These are phyloP conservation scores for Xenopus laevis DNA, from an alignment of 2,113 vertebrate genomes.

Conservation along the genomic window DNA sequence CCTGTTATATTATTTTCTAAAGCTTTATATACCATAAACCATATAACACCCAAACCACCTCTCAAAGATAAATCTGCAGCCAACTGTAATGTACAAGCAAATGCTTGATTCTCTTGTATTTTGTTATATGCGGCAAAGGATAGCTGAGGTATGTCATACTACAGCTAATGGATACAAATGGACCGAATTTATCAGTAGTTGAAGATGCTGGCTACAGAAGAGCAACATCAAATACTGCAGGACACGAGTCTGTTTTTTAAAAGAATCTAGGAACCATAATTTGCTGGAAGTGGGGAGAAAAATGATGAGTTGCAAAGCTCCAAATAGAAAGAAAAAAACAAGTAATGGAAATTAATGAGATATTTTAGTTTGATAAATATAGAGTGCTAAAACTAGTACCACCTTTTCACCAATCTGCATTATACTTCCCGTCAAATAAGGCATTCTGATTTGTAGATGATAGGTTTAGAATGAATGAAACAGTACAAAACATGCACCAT, in stretches of 20 bases:
- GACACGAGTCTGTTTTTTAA: constrained; percentile 25
- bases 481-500: no score
- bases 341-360: no score
- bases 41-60: constrained; percentile 34
- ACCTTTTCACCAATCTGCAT: no score
- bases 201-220: constrained; percentile 20
- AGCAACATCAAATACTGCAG: constrained; percentile 30
- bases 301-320: neutral
- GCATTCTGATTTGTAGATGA: no score
- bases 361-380: no score
- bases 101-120: constrained; percentile 45
- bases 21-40: constrained; percentile 36
- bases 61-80: constrained; percentile 39
- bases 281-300: constrained; percentile 6
- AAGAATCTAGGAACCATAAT: constrained; percentile 28
- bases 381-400: no score
- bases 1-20: constrained; percentile 42
- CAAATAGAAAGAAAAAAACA: neutral
- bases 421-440: no score
- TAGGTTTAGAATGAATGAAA: no score
- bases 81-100: constrained; percentile 42
- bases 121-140: constrained; percentile 41
- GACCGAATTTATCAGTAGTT: constrained; percentile 39
- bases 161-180: constrained; percentile 45
- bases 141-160: constrained; percentile 42